phyloP scores from a whole-genome alignment of 2,888 invertebrate species.

The Muscina levida region DNA sequence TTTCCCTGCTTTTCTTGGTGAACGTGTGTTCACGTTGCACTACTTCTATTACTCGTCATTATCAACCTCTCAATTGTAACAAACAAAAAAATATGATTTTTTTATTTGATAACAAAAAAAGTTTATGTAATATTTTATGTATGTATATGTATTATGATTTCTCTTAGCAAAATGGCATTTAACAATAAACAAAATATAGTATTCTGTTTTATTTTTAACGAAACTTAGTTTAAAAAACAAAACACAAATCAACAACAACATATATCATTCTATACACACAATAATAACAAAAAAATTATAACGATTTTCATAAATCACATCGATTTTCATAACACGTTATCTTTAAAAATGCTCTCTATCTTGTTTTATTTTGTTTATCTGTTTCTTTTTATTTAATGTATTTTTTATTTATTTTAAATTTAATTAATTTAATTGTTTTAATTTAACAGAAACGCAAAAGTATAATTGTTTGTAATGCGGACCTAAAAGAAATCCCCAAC shows the following conservation, averaged over 20 bases:
- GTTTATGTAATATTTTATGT: slow-evolving; percentile 31
- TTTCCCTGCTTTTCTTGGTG: too few species aligned
- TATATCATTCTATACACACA: not conserved
- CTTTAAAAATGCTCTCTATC: slow-evolving; percentile 40
- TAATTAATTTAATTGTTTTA: slow-evolving; percentile 28
- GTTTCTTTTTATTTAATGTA: slow-evolving; percentile 3
- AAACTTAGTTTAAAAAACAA: slow-evolving; percentile 14
- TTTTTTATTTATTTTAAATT: slow-evolving; percentile 23
- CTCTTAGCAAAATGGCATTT: slow-evolving; percentile 74
- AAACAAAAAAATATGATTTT: not conserved
- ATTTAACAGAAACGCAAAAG: slow-evolving; percentile 8
- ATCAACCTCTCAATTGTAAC: not conserved
- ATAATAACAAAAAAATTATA: not conserved
- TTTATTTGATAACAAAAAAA: slow-evolving; percentile 8
- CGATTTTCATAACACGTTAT: too few species aligned
- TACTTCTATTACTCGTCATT: too few species aligned
- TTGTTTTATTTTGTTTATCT: slow-evolving; percentile 14
- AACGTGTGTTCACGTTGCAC: too few species aligned
- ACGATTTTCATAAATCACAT: not conserved
- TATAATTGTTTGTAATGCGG: slow-evolving; percentile 37
- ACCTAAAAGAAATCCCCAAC: not conserved
- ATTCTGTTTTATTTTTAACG: slow-evolving; percentile 30
- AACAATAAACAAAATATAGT: slow-evolving; percentile 61
- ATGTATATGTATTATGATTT: slow-evolving; percentile 43
- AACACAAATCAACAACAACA: slow-evolving; percentile 13